These are phyloP conservation scores for Thinocorus orbignyianus DNA, from an alignment of 2,113 vertebrate species.

Conservation along the genomic window DNA sequence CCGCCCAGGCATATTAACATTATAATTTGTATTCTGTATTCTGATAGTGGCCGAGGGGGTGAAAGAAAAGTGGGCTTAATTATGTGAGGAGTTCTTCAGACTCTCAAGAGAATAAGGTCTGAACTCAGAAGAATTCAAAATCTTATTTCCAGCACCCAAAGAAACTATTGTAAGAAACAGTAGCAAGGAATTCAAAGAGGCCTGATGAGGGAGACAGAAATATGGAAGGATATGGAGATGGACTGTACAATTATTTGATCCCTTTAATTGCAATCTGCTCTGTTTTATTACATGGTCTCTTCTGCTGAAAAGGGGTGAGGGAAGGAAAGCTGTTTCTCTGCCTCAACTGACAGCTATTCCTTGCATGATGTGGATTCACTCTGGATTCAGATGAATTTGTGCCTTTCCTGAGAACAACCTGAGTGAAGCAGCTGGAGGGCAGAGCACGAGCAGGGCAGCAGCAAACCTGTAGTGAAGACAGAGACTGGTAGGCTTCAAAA, in stretches of 20 bases:
- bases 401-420: neutral
- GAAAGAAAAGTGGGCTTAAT: neutral
- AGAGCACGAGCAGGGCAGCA: neutral
- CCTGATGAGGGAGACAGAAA: neutral
- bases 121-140: neutral
- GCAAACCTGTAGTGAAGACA: neutral
- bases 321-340: neutral
- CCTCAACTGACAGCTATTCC: neutral
- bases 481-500: neutral
- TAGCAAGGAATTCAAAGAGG: neutral
- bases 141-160: neutral
- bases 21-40: constrained; percentile 1
- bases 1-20: neutral
- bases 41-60: neutral
- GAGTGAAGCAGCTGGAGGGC: neutral
- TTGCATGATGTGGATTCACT: neutral
- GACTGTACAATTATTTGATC: neutral
- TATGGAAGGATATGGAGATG: neutral
- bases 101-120: neutral
- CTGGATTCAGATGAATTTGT: neutral
- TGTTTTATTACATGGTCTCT: neutral
- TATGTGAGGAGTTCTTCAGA: neutral
- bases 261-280: neutral
- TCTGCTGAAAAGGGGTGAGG: neutral
- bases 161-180: neutral